Conservation (phyloP, 2,113 vertebrate species). For the Gallinago undulata region DNA sequence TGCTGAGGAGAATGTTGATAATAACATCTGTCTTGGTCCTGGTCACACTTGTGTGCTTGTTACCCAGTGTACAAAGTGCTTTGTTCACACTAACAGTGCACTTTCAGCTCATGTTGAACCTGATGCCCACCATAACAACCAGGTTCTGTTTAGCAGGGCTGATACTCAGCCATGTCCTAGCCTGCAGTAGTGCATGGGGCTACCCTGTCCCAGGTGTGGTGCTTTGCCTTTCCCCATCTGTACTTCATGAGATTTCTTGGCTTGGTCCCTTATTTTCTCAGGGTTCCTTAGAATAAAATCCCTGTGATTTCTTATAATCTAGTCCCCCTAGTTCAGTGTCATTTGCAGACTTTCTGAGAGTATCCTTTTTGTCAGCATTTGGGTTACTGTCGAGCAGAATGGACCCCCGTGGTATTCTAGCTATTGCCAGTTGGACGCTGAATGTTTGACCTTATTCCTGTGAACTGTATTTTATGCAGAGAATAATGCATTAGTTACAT, state of each 20-base stretch:
- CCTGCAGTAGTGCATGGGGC: not conserved
- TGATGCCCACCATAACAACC: rapidly evolving
- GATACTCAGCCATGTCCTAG: not conserved
- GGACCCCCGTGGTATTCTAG: not conserved
- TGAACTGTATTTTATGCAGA: not conserved
- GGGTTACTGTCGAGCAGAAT: not conserved
- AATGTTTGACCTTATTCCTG: not conserved
- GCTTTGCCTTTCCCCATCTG: not conserved
- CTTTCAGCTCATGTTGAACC: not conserved
- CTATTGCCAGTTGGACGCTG: rapidly evolving
- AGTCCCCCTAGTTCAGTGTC: not conserved
- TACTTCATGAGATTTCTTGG: not conserved
- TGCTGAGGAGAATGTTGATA: not conserved
- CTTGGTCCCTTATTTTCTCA: not conserved
- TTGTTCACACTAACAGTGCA: not conserved
- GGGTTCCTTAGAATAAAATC: not conserved
- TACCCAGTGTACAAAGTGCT: no score
- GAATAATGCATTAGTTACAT: not conserved
- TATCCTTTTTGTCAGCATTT: not conserved
- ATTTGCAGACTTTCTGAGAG: not conserved
- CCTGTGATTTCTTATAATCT: not conserved
- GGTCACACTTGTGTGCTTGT: not conserved
- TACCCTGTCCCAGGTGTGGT: not conserved
- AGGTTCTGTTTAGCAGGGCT: not conserved
- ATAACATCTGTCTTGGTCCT: not conserved